These are phyloP conservation scores for Pionites leucogaster DNA, from an alignment of 2,113 vertebrate species.

Conservation along the genomic window DNA sequence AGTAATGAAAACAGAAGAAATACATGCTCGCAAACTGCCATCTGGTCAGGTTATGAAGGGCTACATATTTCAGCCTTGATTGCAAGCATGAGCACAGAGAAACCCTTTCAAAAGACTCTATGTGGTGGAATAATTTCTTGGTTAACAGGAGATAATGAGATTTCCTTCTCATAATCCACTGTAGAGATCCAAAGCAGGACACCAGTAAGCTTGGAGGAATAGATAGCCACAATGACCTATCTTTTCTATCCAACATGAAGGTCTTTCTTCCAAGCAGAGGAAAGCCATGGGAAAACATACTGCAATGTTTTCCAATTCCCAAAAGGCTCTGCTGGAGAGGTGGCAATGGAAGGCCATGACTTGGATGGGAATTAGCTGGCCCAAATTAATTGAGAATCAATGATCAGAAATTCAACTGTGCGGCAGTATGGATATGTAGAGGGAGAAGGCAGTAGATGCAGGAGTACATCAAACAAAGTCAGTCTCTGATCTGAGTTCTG, in stretches of 20 bases:
- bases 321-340: background rate
- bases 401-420: background rate
- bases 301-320: background rate
- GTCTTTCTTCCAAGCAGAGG: background rate
- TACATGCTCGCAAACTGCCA: slow-evolving; percentile 58
- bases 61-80: slow-evolving; percentile 63
- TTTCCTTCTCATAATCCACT: background rate
- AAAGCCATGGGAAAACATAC: background rate
- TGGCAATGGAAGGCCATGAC: background rate
- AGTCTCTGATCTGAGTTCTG: slow-evolving; percentile 4
- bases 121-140: background rate
- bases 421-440: background rate
- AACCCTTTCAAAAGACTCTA: slow-evolving; percentile 36
- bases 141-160: background rate
- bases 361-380: background rate
- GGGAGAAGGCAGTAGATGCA: background rate
- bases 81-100: slow-evolving; percentile 32
- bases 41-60: slow-evolving; percentile 68
- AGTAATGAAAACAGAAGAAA: slow-evolving; percentile 62
- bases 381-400: background rate
- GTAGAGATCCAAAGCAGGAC: background rate
- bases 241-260: background rate
- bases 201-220: background rate
- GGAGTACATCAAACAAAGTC: background rate
- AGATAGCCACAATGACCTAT: background rate